Percentiles rank a stretch among this genome's conserved stretches.
phyloP scores from a whole-genome alignment of 1,140 invertebrate genomes.

The roundworm (Caenorhabditis elegans) region DNA sequence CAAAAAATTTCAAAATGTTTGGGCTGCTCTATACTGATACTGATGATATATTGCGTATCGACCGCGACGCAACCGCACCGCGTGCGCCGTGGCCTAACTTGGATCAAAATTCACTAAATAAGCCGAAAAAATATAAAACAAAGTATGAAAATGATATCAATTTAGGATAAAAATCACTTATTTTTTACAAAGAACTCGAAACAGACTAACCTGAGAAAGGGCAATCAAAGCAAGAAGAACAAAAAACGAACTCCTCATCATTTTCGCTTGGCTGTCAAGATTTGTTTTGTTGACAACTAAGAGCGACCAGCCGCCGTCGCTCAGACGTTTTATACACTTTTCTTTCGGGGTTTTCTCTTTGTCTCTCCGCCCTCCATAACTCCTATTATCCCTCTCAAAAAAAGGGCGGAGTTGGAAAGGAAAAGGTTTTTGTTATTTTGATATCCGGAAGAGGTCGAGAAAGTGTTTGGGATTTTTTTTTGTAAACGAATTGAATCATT shows the following conservation, averaged over 20 bases:
- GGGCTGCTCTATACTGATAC: too few species aligned
- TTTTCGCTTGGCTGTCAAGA: not conserved
- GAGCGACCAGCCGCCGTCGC: not conserved
- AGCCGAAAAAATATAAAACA: too few species aligned
- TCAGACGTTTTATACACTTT: not conserved
- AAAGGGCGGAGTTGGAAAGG: not conserved
- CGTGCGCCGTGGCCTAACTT: too few species aligned
- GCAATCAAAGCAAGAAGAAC: not conserved
- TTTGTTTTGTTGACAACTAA: not conserved
- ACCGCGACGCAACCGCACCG: too few species aligned
- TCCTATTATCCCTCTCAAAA: not conserved
- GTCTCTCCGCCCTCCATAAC: not conserved
- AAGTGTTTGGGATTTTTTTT: too few species aligned
- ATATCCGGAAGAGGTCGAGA: not conserved
- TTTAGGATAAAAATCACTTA: too few species aligned
- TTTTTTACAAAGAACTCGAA: not conserved
- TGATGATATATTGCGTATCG: too few species aligned
- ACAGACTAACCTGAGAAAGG: constrained; percentile 12
- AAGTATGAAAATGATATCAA: too few species aligned
- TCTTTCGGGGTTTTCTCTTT: not conserved
- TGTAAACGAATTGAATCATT: not conserved
- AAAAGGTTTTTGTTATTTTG: not conserved
- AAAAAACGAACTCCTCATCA: not conserved
- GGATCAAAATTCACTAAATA: too few species aligned
- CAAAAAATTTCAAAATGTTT: too few species aligned